These are phyloP conservation scores for Oreochromis mossambicus DNA, from an alignment of 2,797 vertebrate species.

Conservation along the genomic window DNA sequence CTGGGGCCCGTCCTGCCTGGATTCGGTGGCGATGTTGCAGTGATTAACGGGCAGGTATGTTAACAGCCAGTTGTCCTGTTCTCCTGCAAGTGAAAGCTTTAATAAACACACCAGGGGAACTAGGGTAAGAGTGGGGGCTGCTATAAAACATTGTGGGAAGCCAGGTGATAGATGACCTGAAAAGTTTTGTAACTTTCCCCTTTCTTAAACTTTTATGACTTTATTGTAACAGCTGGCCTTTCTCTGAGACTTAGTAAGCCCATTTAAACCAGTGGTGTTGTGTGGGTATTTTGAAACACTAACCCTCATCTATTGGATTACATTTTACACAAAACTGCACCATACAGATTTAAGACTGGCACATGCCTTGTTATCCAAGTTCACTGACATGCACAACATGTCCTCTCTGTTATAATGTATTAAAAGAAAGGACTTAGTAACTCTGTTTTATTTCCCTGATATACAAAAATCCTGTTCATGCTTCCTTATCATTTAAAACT, in stretches of 20 bases:
- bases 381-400: not conserved
- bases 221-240: not conserved
- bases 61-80: constrained; percentile 30
- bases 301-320: not conserved
- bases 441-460: not conserved
- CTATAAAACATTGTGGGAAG: constrained; percentile 42
- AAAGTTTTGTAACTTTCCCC: constrained; percentile 24
- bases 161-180: constrained; percentile 47
- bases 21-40: constrained; percentile 44
- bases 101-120: constrained; percentile 38
- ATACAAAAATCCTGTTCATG: not conserved
- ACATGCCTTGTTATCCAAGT: not conserved
- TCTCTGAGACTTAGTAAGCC: not conserved
- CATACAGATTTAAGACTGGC: not conserved
- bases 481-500: not conserved
- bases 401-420: not conserved
- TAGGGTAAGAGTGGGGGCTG: constrained; percentile 18
- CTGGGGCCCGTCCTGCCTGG: constrained; percentile 60
- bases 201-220: constrained; percentile 29
- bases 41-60: constrained; percentile 65
- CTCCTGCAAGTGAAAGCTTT: constrained; percentile 15
- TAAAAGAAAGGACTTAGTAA: not conserved
- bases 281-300: not conserved
- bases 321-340: not conserved
- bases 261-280: not conserved